These are phyloP conservation scores for Parus major DNA, from an alignment of 2,113 vertebrate genomes.

Conservation along the genomic window DNA sequence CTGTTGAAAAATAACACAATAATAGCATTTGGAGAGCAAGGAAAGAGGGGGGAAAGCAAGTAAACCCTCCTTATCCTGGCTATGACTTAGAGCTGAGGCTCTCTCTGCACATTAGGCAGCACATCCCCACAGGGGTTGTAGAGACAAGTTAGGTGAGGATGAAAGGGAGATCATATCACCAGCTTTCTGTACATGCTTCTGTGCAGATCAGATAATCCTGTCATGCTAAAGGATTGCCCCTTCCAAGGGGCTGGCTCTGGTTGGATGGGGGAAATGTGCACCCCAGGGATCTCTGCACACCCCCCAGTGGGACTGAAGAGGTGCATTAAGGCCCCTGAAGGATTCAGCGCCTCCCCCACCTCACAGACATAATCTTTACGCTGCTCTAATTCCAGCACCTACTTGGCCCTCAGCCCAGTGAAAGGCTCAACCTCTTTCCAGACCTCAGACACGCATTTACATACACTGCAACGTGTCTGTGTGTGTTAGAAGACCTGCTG, in stretches of 20 bases:
- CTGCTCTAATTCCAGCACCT: conserved; percentile 28
- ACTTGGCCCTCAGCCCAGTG: conserved; percentile 3
- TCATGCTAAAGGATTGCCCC: neutral
- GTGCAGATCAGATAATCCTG: neutral
- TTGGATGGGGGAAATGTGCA: fast-evolving
- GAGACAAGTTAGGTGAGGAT: neutral
- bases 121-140: neutral
- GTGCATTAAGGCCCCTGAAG: neutral
- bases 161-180: neutral
- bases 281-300: neutral
- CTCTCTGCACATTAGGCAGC: neutral
- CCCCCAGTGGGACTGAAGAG: fast-evolving
- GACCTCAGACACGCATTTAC: conserved; percentile 15
- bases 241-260: neutral
- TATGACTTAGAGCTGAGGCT: neutral
- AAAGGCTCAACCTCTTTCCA: neutral
- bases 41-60: neutral
- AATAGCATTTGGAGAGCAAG: neutral
- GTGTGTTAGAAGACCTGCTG: neutral
- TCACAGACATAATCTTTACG: conserved; percentile 8
- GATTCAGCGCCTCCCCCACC: neutral
- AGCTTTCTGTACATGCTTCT: neutral
- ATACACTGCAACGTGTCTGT: neutral
- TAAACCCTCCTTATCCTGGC: neutral
- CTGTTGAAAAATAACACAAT: neutral